Conservation (phyloP, 53 echinoderm and acorn worm species). For the Zoroaster sp. region DNA sequence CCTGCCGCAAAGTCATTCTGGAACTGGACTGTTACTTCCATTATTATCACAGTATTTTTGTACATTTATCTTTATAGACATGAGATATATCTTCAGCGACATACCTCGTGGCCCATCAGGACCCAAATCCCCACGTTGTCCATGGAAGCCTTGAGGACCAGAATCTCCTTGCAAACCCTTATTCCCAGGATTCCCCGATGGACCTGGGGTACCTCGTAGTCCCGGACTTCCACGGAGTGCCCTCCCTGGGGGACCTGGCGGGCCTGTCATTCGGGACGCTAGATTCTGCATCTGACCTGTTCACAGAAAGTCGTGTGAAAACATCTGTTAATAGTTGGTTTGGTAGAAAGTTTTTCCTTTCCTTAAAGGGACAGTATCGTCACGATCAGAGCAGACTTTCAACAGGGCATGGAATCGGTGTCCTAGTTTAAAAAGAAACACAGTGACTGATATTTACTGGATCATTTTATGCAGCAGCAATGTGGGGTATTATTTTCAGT, state of each 20-base stretch:
- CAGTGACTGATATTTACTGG: too few species aligned
- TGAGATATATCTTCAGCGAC: too few species aligned
- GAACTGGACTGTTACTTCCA: too few species aligned
- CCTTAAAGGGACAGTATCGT: background rate
- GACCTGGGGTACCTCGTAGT: conserved; percentile 9
- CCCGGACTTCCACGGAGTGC: conserved; percentile 51
- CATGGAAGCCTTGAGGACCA: conserved; percentile 15
- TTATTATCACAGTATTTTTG: too few species aligned
- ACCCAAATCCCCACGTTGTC: conserved; percentile 28
- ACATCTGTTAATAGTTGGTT: background rate
- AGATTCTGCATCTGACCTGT: conserved; percentile 49
- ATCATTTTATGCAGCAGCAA: too few species aligned
- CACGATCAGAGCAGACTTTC: too few species aligned
- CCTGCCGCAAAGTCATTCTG: too few species aligned
- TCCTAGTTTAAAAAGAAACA: too few species aligned
- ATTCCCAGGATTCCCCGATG: conserved; percentile 18
- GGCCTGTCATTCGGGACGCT: conserved; percentile 55
- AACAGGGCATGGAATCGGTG: too few species aligned
- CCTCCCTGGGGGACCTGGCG: conserved; percentile 44
- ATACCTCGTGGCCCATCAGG: conserved; percentile 23
- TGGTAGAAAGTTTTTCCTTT: background rate
- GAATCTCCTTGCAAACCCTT: conserved; percentile 9
- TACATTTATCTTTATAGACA: too few species aligned
- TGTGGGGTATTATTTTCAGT: too few species aligned
- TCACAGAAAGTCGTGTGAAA: background rate